Evolutionary conservation across 2,113 vertebrate species (phyloP), one percentile per base, ranked within the genome.

Genomic region (Hippoglossus stenolepis): DNA sequence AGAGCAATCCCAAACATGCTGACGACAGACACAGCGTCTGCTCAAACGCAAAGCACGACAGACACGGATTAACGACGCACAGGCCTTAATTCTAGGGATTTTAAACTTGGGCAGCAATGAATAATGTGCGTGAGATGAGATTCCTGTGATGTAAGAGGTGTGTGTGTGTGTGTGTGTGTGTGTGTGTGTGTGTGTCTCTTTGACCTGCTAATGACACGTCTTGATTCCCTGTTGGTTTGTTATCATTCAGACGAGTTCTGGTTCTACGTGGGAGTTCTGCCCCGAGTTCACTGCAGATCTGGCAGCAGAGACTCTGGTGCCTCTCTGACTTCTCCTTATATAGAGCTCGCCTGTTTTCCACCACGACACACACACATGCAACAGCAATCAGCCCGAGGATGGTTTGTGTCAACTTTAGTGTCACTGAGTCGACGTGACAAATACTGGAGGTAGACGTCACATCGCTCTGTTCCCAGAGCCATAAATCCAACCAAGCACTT

Each of bases 301-400:
- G 73, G 58, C 56, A 87, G 11, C 61, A 62, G 67, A 62, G 61
- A 49, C 68, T 74, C 38, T 12, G 38, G 6, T 65, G 56, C 67
- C 76, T 77, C 49, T 61, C 11, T 20, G 54, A 79, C 68, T 6
- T 76, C 49, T 74, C 87, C 82, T 74, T 85, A 82, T 87, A 88
- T 84, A 84, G 88, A 85, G 63, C 61, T 35, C 23, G 60, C 43
- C 68, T 65, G 65, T 81, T 77, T 70, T 61, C 13, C 47, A n/a
- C 45, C 35, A 21, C 61, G 13, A 64, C 57, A 38, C 61, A 28
- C 61, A 28, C 31, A 21, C 83, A 79, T 75, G 53, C 72, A 73
- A 67, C 73, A 81, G 69, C 24, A 13, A 11, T 77, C 64, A 17
- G 61, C 76, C 65, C 1, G 40, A 73, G 70, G 68, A 78, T n/a